Conservation (phyloP, 2,888 invertebrate genomes). For the Sympetrum striolatum region DNA sequence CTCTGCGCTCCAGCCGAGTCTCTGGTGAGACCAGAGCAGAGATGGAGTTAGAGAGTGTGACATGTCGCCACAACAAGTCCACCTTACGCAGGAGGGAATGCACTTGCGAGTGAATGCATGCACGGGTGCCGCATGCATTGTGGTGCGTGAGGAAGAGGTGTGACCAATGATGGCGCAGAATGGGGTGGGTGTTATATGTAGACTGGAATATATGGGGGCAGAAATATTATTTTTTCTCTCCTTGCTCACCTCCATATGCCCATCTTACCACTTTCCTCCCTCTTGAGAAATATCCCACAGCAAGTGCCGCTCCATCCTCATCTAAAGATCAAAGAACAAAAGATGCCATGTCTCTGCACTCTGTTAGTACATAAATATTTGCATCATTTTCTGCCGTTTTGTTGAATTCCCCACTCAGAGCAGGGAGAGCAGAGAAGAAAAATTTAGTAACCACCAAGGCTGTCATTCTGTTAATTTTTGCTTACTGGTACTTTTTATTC, state of each 20-base stretch:
- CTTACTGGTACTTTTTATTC: not conserved
- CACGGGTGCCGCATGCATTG: not conserved
- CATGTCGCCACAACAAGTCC: not conserved
- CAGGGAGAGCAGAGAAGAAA: not conserved
- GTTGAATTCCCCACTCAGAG: not conserved
- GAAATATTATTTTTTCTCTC: not conserved
- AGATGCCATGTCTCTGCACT: conserved; percentile 1
- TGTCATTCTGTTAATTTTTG: not conserved
- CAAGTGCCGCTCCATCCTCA: conserved; percentile 20
- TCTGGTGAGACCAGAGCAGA: not conserved
- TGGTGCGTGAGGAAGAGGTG: not conserved
- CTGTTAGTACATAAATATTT: not conserved
- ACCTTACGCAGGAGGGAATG: not conserved
- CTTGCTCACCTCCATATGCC: not conserved
- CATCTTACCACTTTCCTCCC: not conserved
- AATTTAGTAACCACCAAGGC: not conserved
- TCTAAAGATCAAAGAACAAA: not conserved
- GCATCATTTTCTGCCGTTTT: not conserved
- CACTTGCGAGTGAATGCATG: not conserved
- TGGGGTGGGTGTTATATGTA: not conserved
- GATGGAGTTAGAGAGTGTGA: not conserved
- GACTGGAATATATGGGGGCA: not conserved
- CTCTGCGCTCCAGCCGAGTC: not conserved
- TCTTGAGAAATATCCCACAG: not conserved
- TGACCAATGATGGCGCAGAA: not conserved